phyloP scores from a whole-genome alignment of 2,888 invertebrate genomes.

The Abrostola tripartita region DNA sequence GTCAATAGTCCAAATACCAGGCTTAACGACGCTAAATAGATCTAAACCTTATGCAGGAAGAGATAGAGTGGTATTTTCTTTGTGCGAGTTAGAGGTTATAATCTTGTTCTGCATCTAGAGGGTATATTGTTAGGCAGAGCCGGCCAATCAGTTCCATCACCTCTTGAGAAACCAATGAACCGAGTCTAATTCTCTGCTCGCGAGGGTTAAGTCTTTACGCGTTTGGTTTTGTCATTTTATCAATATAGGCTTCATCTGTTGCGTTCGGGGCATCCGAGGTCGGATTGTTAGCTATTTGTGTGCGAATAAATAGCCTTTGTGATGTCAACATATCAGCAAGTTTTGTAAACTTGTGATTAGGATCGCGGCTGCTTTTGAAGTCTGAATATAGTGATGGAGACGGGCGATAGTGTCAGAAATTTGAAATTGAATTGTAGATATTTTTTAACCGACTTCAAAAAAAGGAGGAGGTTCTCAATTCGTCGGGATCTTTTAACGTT shows the following conservation, averaged over 20 bases:
- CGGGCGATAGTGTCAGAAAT: conserved; percentile 28
- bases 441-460: too few relatives aligned
- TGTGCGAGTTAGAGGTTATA: conserved; percentile 37
- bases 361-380: conserved; percentile 44
- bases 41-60: conserved; percentile 37
- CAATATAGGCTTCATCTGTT: conserved; percentile 68
- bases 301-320: conserved; percentile 44
- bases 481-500: too few relatives aligned
- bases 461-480: too few relatives aligned
- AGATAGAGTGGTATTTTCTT: conserved; percentile 38
- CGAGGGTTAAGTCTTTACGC: conserved; percentile 83
- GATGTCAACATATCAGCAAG: conserved; percentile 36
- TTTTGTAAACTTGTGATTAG: conserved; percentile 41
- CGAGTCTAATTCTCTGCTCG: conserved; percentile 77
- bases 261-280: conserved; percentile 53
- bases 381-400: conserved; percentile 11
- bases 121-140: conserved; percentile 81
- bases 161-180: conserved; percentile 86
- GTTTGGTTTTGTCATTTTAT: conserved; percentile 83
- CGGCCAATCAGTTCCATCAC: conserved; percentile 87
- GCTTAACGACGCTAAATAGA: conserved; percentile 39
- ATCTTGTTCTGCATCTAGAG: conserved; percentile 56
- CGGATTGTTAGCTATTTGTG: conserved; percentile 20
- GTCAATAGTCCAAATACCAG: conserved; percentile 55
- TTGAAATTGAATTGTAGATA: conserved; percentile 1